phyloP scores from a whole-genome alignment of 2,113 vertebrate species.

The Henicopernis longicauda region DNA sequence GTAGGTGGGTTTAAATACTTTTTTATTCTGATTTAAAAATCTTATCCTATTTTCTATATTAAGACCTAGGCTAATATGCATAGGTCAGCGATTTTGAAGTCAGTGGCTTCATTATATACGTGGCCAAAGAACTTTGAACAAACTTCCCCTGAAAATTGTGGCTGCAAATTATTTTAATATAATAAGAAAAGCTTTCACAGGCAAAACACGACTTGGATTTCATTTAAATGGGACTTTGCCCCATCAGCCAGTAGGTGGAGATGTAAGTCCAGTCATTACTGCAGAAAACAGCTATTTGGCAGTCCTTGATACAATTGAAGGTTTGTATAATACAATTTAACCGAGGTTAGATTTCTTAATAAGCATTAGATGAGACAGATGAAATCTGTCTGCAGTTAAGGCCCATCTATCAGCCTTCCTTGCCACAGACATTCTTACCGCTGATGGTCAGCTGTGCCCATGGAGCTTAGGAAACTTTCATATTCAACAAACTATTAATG shows the following conservation, averaged over 20 bases:
- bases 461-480: neutral
- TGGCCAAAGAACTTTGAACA: neutral
- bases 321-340: neutral
- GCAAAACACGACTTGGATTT: neutral
- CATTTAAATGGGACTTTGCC: neutral
- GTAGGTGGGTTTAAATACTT: neutral
- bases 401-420: neutral
- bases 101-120: neutral
- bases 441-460: neutral
- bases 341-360: conserved; percentile 24
- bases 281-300: neutral
- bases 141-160: neutral
- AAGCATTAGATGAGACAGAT: conserved; percentile 47
- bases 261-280: conserved; percentile 38
- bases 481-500: neutral
- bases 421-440: neutral
- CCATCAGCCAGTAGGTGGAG: conserved; percentile 68
- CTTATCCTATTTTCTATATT: neutral
- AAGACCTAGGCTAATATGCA: neutral
- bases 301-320: neutral
- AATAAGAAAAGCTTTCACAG: neutral
- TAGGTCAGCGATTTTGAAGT: neutral
- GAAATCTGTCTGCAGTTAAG: conserved; percentile 15
- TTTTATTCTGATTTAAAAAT: neutral
- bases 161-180: neutral